These are phyloP conservation scores for Lycodopsis pacificus DNA, from an alignment of 2,797 vertebrate genomes.

Conservation along the genomic window DNA sequence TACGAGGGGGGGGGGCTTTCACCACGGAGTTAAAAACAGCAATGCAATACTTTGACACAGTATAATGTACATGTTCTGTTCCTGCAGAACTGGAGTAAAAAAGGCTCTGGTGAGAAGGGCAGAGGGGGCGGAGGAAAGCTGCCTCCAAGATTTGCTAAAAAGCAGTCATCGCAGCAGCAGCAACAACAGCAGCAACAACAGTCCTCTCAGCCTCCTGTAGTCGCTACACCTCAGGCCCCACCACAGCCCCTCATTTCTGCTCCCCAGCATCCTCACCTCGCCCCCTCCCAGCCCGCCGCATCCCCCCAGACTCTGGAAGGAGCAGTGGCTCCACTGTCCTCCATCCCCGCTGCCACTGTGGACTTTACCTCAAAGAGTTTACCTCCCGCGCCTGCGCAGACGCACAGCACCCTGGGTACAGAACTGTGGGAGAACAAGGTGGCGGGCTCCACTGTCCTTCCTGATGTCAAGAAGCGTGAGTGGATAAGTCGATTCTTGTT, in stretches of 20 bases:
- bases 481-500: conserved; percentile 24
- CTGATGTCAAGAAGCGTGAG: conserved; percentile 97
- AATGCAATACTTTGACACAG: neutral
- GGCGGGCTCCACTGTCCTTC: conserved; percentile 85
- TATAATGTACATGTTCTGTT: neutral
- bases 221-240: conserved; percentile 61
- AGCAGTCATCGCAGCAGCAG: conserved; percentile 88
- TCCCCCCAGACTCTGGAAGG: conserved; percentile 83
- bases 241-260: conserved; percentile 71
- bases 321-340: conserved; percentile 71
- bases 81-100: conserved; percentile 94
- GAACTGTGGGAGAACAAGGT: conserved; percentile 98
- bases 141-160: conserved; percentile 97
- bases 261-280: conserved; percentile 81
- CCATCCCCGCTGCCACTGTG: conserved; percentile 69
- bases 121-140: conserved; percentile 94
- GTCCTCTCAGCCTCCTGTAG: conserved; percentile 66
- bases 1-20: conserved; percentile 48
- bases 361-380: conserved; percentile 87
- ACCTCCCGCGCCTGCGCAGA: conserved; percentile 77
- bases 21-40: too few species aligned
- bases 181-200: conserved; percentile 69
- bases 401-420: conserved; percentile 89
- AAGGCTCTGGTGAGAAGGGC: conserved; percentile 92
- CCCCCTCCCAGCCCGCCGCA: conserved; percentile 77